Base-by-base conservation (phyloP, 2,888 invertebrate species). In the Calliphora vomitoria region DNA sequence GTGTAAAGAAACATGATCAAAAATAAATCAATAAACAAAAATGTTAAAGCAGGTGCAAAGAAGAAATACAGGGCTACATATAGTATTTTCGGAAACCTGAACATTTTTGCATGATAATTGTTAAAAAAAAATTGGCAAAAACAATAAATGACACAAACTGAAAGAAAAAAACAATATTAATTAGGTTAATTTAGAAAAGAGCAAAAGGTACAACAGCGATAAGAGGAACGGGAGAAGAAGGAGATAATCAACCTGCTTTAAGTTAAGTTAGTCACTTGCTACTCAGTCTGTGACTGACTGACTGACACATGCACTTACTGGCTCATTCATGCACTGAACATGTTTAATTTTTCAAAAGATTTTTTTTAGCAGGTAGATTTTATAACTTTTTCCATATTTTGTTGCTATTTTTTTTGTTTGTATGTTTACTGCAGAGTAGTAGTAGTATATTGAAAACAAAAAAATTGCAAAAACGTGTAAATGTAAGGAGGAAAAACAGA, bases 401-500 rank as follows among this genome's bases (percentile, higher is more conserved):
- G 10, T 44, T 25, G 15, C n/a, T n/a, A 31, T n/a, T 62, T 44
- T 38, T 60, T 55, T 25, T 72, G 0, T 31, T 35, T 35, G 3
- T 35, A 5, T 35, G 35, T 20, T 18, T 20, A n/a, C n/a, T 15
- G 38, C 6, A 15, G 58, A 35, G 25, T 47, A 41, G 74, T 62
- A 41, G 74, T 62, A 62, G 66, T 79, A 50, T 31, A 58, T 18
- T 20, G 18, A 20, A 20, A 13, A 18, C 31, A 41, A 62, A 62
- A 50, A 50, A 53, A 38, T n/a, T n/a, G 18, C 6, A 20, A 15
- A 58, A 25, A 58, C 31, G 35, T 76, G 44, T 58, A 68, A 79
- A 58, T n/a, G 31, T 25, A 79, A 66, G n/a, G 18, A 78, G 55
- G 60, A 76, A 76, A 75, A 78, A 78, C 62, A 71, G 76, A 83